Base-by-base conservation (phyloP, 2,797 vertebrate species). In the Lycodopsis pacificus region DNA sequence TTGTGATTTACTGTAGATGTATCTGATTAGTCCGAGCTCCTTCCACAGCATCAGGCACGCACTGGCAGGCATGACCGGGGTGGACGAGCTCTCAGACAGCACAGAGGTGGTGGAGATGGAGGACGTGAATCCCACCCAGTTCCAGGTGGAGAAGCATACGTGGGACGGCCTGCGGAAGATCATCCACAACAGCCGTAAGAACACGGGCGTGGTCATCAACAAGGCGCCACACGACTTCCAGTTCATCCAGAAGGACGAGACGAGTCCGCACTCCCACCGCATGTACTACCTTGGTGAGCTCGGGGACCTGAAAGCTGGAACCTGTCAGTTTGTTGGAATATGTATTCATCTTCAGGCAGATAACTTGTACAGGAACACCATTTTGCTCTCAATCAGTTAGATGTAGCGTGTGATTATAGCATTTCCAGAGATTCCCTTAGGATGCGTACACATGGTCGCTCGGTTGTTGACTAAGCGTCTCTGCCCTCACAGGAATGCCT, bases 151-250 rank as follows among this genome's bases (percentile, higher is more conserved):
- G 87, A 97, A 97, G 89, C 97, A 96, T 87, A 95, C 97, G 0
- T 99, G 98, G 98, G 96, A 98, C 0, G 97, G 96, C 79, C 93
- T 99, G 69, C 95, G 97, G 4, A 96, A 95, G 91, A 97, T 98
- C 84, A 97, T 99, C 90, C 98, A 97, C 69, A 95, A 95, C 86
- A 97, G 97, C 94, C 96, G 97, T 89, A 97, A 97, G 92, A 96
- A 96, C 88, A 97, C 96, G 0, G 96, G 97, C 42, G 93, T 98
- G 91, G 94, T 97, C 7, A 94, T 97, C 80, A 99, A 94, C 95
- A 99, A 98, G 94, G 97, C 97, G 0, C 98, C 98, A 0, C 97
- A 99, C 4, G 97, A 99, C 89, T 99, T 99, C 94, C 97, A 97
- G 90, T 99, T 99, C 34, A 94, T 98, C 83, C 96, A 93, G 92